phyloP scores from a whole-genome alignment of 2,888 invertebrate genomes.

The Drosophila fulvimacula region DNA sequence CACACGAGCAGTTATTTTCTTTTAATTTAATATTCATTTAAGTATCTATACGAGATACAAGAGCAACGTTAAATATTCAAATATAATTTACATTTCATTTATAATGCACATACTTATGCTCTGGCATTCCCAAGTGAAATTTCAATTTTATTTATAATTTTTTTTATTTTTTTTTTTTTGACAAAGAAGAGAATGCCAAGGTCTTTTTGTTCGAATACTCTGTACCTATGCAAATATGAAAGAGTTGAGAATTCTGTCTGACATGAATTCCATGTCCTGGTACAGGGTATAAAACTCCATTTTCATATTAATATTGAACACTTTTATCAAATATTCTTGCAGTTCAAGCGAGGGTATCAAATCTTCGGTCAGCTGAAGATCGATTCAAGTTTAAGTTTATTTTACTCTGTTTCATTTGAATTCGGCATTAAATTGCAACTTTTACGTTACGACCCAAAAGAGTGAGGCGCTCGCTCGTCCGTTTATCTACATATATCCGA shows the following conservation, averaged over 20 bases:
- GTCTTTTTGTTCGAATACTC: background rate
- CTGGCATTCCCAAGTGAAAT: background rate
- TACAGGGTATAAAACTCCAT: constrained; percentile 3
- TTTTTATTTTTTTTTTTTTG: too few relatives aligned
- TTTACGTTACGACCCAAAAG: constrained; percentile 31
- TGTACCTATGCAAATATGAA: background rate
- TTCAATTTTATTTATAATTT: background rate
- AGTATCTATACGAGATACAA: background rate
- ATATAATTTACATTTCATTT: background rate
- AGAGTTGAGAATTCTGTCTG: background rate
- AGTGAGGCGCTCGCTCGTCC: constrained; percentile 32
- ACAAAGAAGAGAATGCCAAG: background rate
- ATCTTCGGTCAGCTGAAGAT: constrained; percentile 40
- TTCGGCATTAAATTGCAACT: constrained; percentile 64
- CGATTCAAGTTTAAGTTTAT: constrained; percentile 20
- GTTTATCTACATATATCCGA: constrained; percentile 37
- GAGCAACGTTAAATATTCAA: background rate
- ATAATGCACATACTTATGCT: background rate
- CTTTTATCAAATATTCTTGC: constrained; percentile 3
- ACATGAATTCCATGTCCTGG: background rate
- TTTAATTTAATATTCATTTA: constrained; percentile 12
- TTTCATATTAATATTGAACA: background rate
- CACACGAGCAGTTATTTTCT: background rate
- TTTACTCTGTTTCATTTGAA: constrained; percentile 26
- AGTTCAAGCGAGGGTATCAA: constrained; percentile 35